Percentiles rank a stretch among this genome's conserved stretches.
phyloP scores from a whole-genome alignment of 2,888 invertebrate species.

The Callosobruchus maculatus region DNA sequence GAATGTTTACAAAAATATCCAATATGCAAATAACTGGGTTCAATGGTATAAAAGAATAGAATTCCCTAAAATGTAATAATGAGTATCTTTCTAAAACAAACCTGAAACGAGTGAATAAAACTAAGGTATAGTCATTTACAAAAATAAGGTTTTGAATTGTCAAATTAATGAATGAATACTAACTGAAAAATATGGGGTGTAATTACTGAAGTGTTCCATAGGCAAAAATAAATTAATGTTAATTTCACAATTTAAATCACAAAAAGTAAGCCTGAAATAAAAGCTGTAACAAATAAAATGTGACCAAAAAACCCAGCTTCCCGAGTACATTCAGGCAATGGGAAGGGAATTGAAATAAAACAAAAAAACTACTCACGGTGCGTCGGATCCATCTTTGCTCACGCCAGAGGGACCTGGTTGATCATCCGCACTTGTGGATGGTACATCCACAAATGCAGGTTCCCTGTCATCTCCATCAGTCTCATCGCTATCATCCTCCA shows the following conservation, averaged over 20 bases:
- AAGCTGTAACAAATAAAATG: constrained; percentile 8
- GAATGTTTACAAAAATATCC: not conserved
- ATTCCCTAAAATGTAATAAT: too few species aligned
- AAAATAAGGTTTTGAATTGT: not conserved
- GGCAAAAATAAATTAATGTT: too few species aligned
- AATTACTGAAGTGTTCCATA: too few species aligned
- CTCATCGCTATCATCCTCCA: constrained; percentile 43
- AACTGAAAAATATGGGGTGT: constrained; percentile 1
- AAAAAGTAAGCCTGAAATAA: constrained; percentile 3
- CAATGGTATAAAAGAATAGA: not conserved
- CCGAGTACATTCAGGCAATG: constrained; percentile 28
- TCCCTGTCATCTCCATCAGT: constrained; percentile 37
- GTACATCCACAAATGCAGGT: constrained; percentile 38
- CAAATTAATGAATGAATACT: too few species aligned
- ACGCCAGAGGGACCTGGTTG: constrained; percentile 49
- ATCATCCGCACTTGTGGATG: constrained; percentile 42
- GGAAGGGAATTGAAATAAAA: constrained; percentile 16
- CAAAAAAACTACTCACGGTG: constrained; percentile 48
- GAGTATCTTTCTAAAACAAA: too few species aligned
- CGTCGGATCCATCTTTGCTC: constrained; percentile 39
- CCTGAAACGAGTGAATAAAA: too few species aligned
- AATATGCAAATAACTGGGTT: not conserved
- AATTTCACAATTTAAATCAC: not conserved
- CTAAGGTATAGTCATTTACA: not conserved
- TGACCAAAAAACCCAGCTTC: constrained; percentile 20